These are phyloP conservation scores for Microctonus hyperodae DNA, from an alignment of 2,888 invertebrate species.

Conservation along the genomic window DNA sequence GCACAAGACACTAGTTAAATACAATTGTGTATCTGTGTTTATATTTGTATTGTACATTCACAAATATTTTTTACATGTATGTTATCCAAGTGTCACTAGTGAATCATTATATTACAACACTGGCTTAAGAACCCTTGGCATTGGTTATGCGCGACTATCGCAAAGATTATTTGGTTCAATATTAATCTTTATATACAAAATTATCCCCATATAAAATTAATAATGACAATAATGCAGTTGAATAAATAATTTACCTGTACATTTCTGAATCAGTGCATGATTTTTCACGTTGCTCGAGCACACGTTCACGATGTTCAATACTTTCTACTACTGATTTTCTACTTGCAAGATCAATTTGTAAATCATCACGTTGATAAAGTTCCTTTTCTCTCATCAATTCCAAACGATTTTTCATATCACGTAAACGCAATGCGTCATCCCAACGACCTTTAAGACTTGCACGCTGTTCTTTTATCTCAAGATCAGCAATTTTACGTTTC, in stretches of 20 bases:
- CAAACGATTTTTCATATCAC: constrained; percentile 57
- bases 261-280: constrained; percentile 47
- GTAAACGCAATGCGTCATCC: constrained; percentile 55
- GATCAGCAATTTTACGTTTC: constrained; percentile 51
- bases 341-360: constrained; percentile 46
- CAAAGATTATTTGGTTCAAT: constrained; percentile 2
- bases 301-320: constrained; percentile 45
- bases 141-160: constrained; percentile 32
- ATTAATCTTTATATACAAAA: neutral
- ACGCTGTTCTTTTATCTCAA: constrained; percentile 48
- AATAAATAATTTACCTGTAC: constrained; percentile 48
- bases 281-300: constrained; percentile 46
- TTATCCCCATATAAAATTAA: neutral
- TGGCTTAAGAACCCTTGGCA: constrained; percentile 50
- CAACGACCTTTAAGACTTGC: constrained; percentile 52
- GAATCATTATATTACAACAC: constrained; percentile 36
- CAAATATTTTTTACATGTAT: neutral
- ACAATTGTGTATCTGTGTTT: constrained; percentile 28
- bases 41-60: constrained; percentile 3
- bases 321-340: constrained; percentile 45
- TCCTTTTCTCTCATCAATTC: constrained; percentile 52
- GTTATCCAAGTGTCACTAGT: constrained; percentile 7
- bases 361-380: constrained; percentile 48
- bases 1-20: constrained; percentile 21
- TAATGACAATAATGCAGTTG: neutral